These are phyloP conservation scores for Lacanobia oleracea DNA, from an alignment of 2,888 invertebrate genomes.

Conservation along the genomic window DNA sequence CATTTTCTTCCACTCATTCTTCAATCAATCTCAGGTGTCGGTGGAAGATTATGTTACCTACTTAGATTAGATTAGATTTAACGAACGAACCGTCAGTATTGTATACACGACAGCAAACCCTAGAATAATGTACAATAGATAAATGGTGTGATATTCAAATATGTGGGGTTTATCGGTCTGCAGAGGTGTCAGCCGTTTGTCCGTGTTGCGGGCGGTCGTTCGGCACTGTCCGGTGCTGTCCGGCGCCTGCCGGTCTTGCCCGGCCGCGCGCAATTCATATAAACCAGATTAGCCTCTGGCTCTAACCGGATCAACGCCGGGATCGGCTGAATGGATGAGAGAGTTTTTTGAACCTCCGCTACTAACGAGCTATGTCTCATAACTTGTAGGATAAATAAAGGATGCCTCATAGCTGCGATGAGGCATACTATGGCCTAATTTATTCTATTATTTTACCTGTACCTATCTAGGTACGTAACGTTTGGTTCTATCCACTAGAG, in stretches of 20 bases:
- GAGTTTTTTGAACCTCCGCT: conserved; percentile 17
- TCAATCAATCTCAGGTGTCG: conserved; percentile 60
- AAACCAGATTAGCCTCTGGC: conserved; percentile 54
- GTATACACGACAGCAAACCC: conserved; percentile 2
- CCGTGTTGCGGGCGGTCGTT: background rate
- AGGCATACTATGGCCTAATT: background rate
- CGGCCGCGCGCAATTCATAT: conserved; percentile 33
- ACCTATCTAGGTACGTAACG: background rate
- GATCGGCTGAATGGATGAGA: conserved; percentile 35
- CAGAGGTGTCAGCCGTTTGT: background rate
- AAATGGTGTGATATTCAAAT: conserved; percentile 9
- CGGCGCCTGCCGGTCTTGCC: background rate
- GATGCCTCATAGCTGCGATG: background rate
- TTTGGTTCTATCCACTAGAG: background rate
- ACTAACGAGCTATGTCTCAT: conserved; percentile 19
- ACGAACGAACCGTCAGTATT: conserved; percentile 12
- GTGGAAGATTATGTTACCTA: conserved; percentile 53
- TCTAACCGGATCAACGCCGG: conserved; percentile 50
- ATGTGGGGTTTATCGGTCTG: background rate
- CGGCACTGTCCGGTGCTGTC: background rate
- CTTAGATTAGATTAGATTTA: conserved; percentile 65
- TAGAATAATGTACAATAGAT: conserved; percentile 33
- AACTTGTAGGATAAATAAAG: background rate
- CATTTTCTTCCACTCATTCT: conserved; percentile 43
- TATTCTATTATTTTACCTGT: background rate